phyloP scores from a whole-genome alignment of 2,797 vertebrate genomes.

The Anomalospiza imberbis region DNA sequence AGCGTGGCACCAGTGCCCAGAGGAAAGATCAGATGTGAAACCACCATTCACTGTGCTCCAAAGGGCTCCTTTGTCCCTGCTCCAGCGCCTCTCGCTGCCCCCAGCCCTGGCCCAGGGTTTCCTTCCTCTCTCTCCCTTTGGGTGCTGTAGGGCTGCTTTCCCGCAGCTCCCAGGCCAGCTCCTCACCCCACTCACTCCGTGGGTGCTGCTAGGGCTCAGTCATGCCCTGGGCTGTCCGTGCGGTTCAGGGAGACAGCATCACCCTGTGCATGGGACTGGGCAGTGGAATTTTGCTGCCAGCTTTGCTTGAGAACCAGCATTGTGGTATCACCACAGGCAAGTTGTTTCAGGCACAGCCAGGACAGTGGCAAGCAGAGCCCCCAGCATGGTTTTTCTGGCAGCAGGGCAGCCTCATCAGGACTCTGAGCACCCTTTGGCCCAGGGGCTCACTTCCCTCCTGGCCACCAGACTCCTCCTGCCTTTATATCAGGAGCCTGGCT shows the following conservation, averaged over 20 bases:
- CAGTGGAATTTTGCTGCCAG: not conserved
- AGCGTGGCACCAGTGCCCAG: not conserved
- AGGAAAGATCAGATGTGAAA: constrained; percentile 48
- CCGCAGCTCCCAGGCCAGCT: not conserved
- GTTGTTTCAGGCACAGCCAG: not conserved
- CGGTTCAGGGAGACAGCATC: not conserved
- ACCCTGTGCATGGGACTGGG: fast-evolving
- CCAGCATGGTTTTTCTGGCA: not conserved
- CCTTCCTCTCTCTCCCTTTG: not conserved
- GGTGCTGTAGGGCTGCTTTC: not conserved
- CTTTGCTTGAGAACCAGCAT: not conserved
- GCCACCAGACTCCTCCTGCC: not conserved
- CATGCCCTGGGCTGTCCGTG: fast-evolving
- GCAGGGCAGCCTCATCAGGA: not conserved
- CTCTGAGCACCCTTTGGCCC: not conserved
- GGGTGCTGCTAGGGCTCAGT: not conserved
- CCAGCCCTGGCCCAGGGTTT: not conserved
- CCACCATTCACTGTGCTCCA: constrained; percentile 13
- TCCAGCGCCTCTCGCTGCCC: not conserved
- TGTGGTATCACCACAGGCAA: not conserved
- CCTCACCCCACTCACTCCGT: fast-evolving
- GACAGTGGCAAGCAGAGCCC: not conserved
- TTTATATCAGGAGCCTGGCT: not conserved
- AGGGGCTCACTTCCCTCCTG: not conserved
- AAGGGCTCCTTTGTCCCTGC: constrained; percentile 19